Evolutionary conservation across 2,113 vertebrate species (phyloP), one percentile per base, ranked within the genome.

Genomic region (Hucho hucho): DNA sequence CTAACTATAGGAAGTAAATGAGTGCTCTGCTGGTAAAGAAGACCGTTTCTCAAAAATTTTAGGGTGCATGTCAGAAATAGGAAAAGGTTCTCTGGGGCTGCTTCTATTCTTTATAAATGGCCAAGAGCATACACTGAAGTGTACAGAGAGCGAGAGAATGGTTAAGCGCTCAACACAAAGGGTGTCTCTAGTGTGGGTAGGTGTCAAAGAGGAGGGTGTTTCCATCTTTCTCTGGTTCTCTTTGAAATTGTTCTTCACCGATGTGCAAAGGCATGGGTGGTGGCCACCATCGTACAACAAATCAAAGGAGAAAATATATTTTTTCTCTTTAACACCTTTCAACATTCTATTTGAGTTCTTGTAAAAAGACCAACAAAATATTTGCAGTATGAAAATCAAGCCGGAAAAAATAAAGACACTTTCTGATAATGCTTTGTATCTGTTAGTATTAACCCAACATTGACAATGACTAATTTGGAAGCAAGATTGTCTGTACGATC

Each of bases 181-280:
- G 67, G 68, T 58, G 49, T 77, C 32, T 81, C 26, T 72, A 74
- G 74, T 81, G 83, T 86, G 73, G 84, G 29, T 3, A 4, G 64
- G 65, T 85, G 76, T 77, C 59, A 75, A 69, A 25, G 28, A 64
- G 59, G 6, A 64, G 75, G 64, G 73, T 56, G 26, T 64, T 80
- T 86, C 77, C 70, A 78, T 63, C 28, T 65, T 43, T 24, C 58
- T 24, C 56, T 29, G 20, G 65, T 26, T 37, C 59, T 65, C 37
- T 66, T 76, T 47, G 59, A 24, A 24, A 25, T 81, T 49, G 64
- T 56, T 67, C 25, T 64, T 0, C 37, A 11, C 9, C 37, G 37
- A 43, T 11, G 37, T 22, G 25, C 58, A 43, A 9, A 43, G 9
- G 37, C 37, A 11, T 56, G 58, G 58, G 53, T 56, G 53, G 13